Conservation (phyloP, 2,113 vertebrate genomes). For the Bufo bufo region DNA sequence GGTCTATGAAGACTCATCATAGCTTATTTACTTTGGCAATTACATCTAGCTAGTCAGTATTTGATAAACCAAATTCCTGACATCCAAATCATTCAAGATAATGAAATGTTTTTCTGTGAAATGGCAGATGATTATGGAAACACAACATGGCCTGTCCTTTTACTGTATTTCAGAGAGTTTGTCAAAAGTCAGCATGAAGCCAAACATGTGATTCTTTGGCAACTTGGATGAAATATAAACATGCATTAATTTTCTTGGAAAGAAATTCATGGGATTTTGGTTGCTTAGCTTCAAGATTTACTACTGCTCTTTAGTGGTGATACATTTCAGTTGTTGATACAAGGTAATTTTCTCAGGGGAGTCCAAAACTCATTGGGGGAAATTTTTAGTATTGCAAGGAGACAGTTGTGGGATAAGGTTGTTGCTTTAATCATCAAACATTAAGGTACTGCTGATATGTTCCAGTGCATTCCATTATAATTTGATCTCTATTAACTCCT, state of each 20-base stretch:
- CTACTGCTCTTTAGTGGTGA: not conserved
- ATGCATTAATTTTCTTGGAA: constrained; percentile 18
- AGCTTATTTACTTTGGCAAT: constrained; percentile 19
- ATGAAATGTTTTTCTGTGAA: constrained; percentile 16
- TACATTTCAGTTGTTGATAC: not conserved
- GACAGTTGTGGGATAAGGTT: not conserved
- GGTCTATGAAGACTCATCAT: not conserved
- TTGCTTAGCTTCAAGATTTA: constrained; percentile 28
- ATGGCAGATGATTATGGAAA: constrained; percentile 27
- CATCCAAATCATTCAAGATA: constrained; percentile 3
- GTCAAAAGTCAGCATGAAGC: not conserved
- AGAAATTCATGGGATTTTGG: constrained; percentile 15
- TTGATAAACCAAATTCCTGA: not conserved
- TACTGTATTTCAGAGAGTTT: not conserved
- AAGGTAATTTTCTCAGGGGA: not conserved
- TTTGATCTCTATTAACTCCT: not conserved
- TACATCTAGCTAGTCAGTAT: not conserved
- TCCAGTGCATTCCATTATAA: not conserved
- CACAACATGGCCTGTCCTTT: not conserved
- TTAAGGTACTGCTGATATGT: not conserved
- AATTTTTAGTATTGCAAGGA: not conserved
- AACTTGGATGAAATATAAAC: constrained; percentile 37
- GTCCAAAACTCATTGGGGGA: not conserved
- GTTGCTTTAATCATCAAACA: no score
- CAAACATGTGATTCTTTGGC: constrained; percentile 34